A percentile compares a stretch with the other conserved stretches of the same genome.
Conservation (phyloP, 2,888 invertebrate genomes). For the Melitaea athalia region DNA sequence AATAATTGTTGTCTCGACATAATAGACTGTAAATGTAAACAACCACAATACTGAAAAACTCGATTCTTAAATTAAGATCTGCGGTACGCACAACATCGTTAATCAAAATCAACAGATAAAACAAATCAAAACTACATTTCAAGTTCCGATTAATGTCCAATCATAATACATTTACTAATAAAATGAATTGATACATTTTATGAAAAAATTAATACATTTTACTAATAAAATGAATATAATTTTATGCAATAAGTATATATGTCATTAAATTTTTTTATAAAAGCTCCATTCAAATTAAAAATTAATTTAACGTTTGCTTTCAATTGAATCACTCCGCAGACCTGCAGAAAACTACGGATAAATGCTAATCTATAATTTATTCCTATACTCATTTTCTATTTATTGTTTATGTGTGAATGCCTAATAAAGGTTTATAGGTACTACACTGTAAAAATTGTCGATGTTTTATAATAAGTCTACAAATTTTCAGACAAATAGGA, state of each 20-base stretch:
- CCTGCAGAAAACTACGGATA: background rate
- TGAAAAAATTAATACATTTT: too few relatives aligned
- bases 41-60: conserved; percentile 63
- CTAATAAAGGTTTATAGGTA: too few relatives aligned
- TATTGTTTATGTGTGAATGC: too few relatives aligned
- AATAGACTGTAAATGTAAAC: conserved; percentile 32
- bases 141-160: background rate
- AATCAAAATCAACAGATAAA: background rate
- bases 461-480: too few relatives aligned
- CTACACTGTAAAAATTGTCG: too few relatives aligned
- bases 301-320: background rate
- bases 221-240: too few relatives aligned
- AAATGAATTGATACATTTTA: background rate
- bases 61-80: conserved; percentile 35
- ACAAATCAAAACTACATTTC: background rate
- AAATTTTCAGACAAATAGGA: too few relatives aligned
- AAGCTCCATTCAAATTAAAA: too few relatives aligned
- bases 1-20: background rate
- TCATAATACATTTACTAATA: too few relatives aligned
- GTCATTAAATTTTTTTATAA: too few relatives aligned
- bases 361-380: background rate
- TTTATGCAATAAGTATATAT: too few relatives aligned
- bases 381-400: too few relatives aligned
- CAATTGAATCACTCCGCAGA: conserved; percentile 14
- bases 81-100: conserved; percentile 6